Evolutionary conservation across 2,797 vertebrate genomes (phyloP), one percentile per base, ranked within the genome.

Genomic region (Scleropages formosus): DNA sequence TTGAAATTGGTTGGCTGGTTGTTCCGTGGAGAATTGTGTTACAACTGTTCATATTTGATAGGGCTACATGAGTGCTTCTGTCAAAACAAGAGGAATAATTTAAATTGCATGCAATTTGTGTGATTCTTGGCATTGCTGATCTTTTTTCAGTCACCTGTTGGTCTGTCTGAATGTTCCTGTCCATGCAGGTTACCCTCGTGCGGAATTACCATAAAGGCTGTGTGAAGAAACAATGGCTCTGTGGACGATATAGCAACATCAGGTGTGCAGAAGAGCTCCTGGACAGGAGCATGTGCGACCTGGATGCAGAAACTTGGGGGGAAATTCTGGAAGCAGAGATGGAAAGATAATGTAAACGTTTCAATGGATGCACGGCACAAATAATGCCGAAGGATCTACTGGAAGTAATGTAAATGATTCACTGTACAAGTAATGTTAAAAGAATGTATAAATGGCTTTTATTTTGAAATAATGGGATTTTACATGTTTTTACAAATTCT

Each of bases 281-380:
- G 0, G 87, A 90, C 74, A 84, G 90, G 68, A 91, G 75, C 73
- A 95, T 96, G 96, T 91, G 80, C 75, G 90, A 91, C 0, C 90
- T 98, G 88, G 95, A 95, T 0, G 90, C 77, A 0, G 93, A 96
- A 67, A 92, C 93, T 0, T 98, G 96, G 96, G 97, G 93, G 1
- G 94, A 97, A 83, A 97, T 98, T 86, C 86, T 98, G 73, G 91
- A 96, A 86, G 95, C 94, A 0, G 96, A 98, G 88, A 85, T 97
- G 74, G 90, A 95, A 83, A 87, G 95, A 93, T 94, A 56, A 24
- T 46, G 27, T 58, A 61, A 31, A 27, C 75, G 60, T 71, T 75
- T 13, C 13, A 0, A 64, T 72, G 65, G 22, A 56, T 20, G 46
- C 18, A 46, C 47, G 51, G 56, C 44, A 46, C 24, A 58, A 39